These are phyloP conservation scores for Dichetophora obliterata DNA, from an alignment of 2,888 invertebrate genomes.

Conservation along the genomic window DNA sequence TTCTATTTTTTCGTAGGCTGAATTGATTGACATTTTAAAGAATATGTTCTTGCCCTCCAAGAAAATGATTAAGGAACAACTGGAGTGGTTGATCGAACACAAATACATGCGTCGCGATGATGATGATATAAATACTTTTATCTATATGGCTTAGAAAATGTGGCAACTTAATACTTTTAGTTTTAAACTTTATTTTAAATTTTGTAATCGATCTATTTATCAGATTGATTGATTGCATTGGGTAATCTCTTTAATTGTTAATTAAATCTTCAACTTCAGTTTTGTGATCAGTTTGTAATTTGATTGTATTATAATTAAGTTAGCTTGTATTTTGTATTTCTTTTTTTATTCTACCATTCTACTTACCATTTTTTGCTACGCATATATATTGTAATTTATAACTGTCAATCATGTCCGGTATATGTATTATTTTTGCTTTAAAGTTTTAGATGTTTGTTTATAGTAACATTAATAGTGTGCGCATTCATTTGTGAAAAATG, in stretches of 20 bases:
- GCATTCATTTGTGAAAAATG: background rate
- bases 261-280: background rate
- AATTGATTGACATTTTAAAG: slow-evolving; percentile 97
- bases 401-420: background rate
- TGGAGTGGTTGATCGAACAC: slow-evolving; percentile 99
- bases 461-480: background rate
- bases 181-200: slow-evolving; percentile 8
- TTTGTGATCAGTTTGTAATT: slow-evolving; percentile 7
- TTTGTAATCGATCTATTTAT: background rate
- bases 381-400: background rate
- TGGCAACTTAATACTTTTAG: slow-evolving; percentile 1
- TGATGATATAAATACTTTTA: slow-evolving; percentile 97
- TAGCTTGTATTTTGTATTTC: slow-evolving; percentile 1
- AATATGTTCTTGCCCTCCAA: slow-evolving; percentile 99
- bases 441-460: background rate
- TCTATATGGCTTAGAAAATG: slow-evolving; percentile 90
- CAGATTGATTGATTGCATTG: slow-evolving; percentile 3
- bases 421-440: slow-evolving; percentile 3
- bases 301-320: slow-evolving; percentile 32
- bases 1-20: slow-evolving; percentile 75
- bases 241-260: slow-evolving; percentile 1
- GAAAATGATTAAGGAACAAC: slow-evolving; percentile 99
- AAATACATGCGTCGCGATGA: slow-evolving; percentile 97
- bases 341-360: background rate
- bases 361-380: background rate